Evolutionary conservation across 2,797 vertebrate species (phyloP).

Genomic region (Thalassophryne amazonica): DNA sequence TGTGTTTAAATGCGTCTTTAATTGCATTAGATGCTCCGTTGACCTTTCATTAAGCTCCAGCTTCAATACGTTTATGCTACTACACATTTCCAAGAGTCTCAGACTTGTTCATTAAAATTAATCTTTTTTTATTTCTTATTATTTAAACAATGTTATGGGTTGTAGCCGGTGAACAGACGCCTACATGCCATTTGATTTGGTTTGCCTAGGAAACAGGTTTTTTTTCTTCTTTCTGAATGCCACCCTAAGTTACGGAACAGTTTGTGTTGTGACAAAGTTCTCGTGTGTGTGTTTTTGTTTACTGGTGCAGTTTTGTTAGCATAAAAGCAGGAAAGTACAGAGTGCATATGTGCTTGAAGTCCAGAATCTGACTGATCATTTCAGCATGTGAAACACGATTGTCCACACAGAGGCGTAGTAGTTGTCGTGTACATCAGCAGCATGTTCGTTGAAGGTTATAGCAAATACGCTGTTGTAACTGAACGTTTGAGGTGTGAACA

Average conservation of each 20-base stretch:
- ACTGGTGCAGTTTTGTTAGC: constrained; percentile 14
- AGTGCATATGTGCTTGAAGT: constrained; percentile 47
- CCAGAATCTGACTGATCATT: constrained; percentile 26
- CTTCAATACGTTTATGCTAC: constrained; percentile 67
- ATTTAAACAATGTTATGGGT: constrained; percentile 67
- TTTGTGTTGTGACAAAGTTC: constrained; percentile 46
- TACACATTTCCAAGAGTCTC: constrained; percentile 68
- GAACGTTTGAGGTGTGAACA: constrained; percentile 11
- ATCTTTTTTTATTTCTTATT: constrained; percentile 70
- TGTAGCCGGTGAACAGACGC: constrained; percentile 53
- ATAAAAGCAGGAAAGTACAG: constrained; percentile 15
- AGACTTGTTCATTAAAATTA: constrained; percentile 69
- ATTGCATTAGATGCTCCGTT: constrained; percentile 77
- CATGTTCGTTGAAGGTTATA: constrained; percentile 19
- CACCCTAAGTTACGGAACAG: constrained; percentile 37
- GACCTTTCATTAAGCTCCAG: constrained; percentile 65
- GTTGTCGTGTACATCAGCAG: constrained; percentile 33
- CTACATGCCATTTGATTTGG: constrained; percentile 37
- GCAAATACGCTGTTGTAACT: background rate
- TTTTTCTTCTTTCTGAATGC: too few relatives aligned
- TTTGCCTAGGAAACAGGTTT: constrained; percentile 46
- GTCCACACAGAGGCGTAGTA: constrained; percentile 30
- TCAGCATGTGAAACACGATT: constrained; percentile 10
- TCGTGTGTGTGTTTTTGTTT: constrained; percentile 3
- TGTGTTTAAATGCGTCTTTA: constrained; percentile 80